phyloP scores from a whole-genome alignment of 2,797 vertebrate genomes.

The Semotilus atromaculatus region DNA sequence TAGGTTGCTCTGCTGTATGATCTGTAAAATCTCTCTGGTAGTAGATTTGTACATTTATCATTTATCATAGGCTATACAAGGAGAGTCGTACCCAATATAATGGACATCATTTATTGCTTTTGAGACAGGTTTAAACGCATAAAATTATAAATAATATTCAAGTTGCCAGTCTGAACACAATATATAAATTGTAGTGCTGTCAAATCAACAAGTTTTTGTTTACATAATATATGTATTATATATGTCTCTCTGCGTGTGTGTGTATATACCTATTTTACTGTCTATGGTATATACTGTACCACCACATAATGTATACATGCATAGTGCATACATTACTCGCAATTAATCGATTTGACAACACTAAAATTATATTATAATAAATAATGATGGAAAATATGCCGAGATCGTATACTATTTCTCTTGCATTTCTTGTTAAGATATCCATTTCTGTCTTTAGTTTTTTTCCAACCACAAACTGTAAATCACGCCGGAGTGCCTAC shows the following conservation, averaged over 20 bases:
- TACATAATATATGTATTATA: too few species aligned
- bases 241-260: too few species aligned
- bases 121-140: not conserved
- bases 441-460: not conserved
- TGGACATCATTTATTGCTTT: not conserved
- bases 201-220: too few species aligned
- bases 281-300: too few species aligned
- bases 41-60: not conserved
- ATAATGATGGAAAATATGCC: not conserved
- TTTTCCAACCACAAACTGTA: slow-evolving; percentile 22
- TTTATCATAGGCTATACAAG: not conserved
- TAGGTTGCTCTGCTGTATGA: not conserved
- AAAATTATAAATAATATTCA: not conserved
- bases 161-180: not conserved
- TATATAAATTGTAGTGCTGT: too few species aligned
- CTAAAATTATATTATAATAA: too few species aligned
- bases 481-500: slow-evolving; percentile 17
- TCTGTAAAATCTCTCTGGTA: not conserved
- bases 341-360: too few species aligned
- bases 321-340: too few species aligned
- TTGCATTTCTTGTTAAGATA: not conserved
- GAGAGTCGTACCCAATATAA: not conserved
- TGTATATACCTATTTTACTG: too few species aligned
- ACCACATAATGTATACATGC: too few species aligned
- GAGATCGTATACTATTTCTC: not conserved